A percentile compares a stretch with the other conserved stretches of the same genome.
These are phyloP conservation scores for Temnothorax ravouxi DNA, from an alignment of 2,888 invertebrate species.

Conservation along the genomic window DNA sequence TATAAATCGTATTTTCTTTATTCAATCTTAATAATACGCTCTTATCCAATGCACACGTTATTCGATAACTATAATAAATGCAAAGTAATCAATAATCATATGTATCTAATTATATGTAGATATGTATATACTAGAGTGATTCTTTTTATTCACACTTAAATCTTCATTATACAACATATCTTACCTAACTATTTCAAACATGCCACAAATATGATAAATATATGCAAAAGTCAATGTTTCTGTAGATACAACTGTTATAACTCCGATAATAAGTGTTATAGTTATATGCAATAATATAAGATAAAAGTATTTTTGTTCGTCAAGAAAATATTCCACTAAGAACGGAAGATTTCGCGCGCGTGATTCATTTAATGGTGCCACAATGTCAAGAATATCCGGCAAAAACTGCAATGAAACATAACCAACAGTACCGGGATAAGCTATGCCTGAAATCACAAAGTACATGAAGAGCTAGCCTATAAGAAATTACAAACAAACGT, in stretches of 20 bases:
- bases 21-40: not conserved
- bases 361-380: constrained; percentile 38
- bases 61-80: constrained; percentile 35
- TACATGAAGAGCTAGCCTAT: not conserved
- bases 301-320: constrained; percentile 44
- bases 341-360: not conserved
- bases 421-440: not conserved
- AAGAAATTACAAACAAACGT: not conserved
- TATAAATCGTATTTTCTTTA: not conserved
- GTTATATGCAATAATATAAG: not conserved
- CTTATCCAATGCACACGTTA: not conserved
- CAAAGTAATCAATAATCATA: not conserved
- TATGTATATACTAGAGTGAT: not conserved
- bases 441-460: constrained; percentile 1
- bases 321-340: constrained; percentile 31
- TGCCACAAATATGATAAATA: constrained; percentile 45
- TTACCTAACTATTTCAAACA: constrained; percentile 51
- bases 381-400: constrained; percentile 32
- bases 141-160: not conserved
- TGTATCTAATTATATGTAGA: not conserved
- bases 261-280: not conserved
- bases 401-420: not conserved
- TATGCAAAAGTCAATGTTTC: constrained; percentile 21
- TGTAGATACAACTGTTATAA: not conserved
- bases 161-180: not conserved